Evolutionary conservation across 2,113 vertebrate species (phyloP).

Genomic region (Chloropsis cyanopogon): DNA sequence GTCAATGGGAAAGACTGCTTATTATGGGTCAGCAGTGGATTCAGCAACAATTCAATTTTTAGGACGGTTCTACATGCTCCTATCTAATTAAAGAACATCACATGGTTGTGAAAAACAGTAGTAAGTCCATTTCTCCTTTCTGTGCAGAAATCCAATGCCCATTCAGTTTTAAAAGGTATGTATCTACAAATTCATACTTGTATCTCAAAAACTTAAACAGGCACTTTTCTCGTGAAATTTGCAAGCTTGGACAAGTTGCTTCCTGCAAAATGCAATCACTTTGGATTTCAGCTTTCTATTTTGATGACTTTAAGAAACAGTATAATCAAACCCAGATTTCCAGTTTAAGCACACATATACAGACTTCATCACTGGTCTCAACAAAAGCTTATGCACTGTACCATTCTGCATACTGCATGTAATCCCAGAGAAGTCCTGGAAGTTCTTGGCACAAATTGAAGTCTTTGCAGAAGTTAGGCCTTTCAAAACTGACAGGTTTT

Average conservation of each 20-base stretch:
- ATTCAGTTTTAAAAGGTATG: neutral
- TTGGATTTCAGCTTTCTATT: slow-evolving; percentile 37
- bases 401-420: neutral
- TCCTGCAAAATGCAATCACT: neutral
- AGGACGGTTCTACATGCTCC: neutral
- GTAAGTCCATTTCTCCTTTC: neutral
- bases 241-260: slow-evolving; percentile 3
- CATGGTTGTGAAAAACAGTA: neutral
- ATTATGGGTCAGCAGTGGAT: neutral
- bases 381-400: neutral
- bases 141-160: neutral
- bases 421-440: neutral
- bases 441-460: neutral
- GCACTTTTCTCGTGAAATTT: neutral
- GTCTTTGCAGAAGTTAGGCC: neutral
- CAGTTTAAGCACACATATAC: neutral
- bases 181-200: neutral
- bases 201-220: neutral
- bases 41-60: neutral
- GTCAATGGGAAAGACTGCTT: neutral
- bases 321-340: slow-evolving; percentile 12
- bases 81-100: neutral
- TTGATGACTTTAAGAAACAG: slow-evolving; percentile 30
- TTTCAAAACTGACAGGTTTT: neutral
- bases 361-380: neutral